Conservation (phyloP, 2,113 vertebrate species). For the Rafetus swinhoei region DNA sequence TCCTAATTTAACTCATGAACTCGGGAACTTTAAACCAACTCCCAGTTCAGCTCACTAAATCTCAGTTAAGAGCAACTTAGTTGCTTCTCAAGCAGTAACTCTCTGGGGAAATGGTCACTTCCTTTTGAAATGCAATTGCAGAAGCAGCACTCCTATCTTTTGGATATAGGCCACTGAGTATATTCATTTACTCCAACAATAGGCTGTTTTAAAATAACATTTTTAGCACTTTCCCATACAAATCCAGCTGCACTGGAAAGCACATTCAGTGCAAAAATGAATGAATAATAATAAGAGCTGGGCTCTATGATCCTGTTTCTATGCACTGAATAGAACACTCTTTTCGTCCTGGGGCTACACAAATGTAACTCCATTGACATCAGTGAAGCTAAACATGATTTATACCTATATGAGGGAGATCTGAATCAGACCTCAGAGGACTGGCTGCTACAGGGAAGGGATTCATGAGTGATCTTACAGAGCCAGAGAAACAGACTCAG, state of each 20-base stretch:
- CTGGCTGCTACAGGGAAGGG: not conserved
- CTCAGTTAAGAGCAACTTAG: not conserved
- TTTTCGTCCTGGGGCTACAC: not conserved
- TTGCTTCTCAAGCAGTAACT: not conserved
- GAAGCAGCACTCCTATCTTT: not conserved
- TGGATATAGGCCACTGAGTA: not conserved
- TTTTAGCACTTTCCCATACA: not conserved
- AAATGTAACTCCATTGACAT: not conserved
- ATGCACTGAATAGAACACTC: fast-evolving
- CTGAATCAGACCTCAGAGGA: not conserved
- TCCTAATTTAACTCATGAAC: not conserved
- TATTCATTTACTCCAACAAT: not conserved
- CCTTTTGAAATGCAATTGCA: not conserved
- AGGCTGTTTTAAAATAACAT: not conserved
- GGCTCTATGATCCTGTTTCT: not conserved
- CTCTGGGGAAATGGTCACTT: not conserved
- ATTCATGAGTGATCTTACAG: not conserved
- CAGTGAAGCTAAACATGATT: not conserved
- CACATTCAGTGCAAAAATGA: not conserved
- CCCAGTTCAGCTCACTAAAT: not conserved
- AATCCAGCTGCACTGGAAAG: not conserved
- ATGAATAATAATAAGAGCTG: not conserved
- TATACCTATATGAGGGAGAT: not conserved
- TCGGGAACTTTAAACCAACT: not conserved
- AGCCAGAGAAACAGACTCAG: not conserved